Conservation (phyloP, 1,140 invertebrate genomes). For the Pseudomyrmex dendroicus region DNA sequence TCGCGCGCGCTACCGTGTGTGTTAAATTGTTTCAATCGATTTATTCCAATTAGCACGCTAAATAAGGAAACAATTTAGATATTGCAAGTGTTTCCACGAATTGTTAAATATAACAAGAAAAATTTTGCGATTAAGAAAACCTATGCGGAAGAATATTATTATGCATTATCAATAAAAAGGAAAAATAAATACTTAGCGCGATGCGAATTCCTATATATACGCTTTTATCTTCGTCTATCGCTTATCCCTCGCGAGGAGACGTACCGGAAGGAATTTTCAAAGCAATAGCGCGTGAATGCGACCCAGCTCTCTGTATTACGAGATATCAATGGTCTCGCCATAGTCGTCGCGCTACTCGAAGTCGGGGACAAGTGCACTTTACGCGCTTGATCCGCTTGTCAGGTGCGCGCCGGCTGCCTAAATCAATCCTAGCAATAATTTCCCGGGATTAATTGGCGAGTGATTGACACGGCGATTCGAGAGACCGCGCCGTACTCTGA, state of each 20-base stretch:
- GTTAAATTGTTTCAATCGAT: conserved; percentile 4
- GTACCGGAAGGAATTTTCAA: conserved; percentile 19
- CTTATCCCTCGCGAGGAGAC: neutral
- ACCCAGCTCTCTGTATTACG: conserved; percentile 33
- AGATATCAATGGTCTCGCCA: conserved; percentile 57
- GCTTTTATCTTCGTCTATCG: neutral
- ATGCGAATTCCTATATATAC: too few species aligned
- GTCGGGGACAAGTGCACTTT: conserved; percentile 69
- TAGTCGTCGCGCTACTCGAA: conserved; percentile 54
- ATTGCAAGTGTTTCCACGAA: neutral
- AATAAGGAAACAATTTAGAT: conserved; percentile 27
- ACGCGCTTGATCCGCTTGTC: conserved; percentile 68
- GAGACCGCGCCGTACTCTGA: conserved; percentile 48
- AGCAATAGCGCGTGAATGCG: conserved; percentile 25
- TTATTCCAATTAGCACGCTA: conserved; percentile 19
- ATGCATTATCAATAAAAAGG: too few species aligned
- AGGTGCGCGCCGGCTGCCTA: conserved; percentile 59
- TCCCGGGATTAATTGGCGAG: conserved; percentile 72
- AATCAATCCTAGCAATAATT: conserved; percentile 74
- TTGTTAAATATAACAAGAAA: conserved; percentile 8
- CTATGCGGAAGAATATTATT: too few species aligned
- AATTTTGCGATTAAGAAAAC: too few species aligned
- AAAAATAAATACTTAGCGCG: too few species aligned
- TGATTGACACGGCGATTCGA: conserved; percentile 73
- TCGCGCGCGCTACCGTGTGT: neutral